Evolutionary conservation across 2,113 vertebrate genomes (phyloP), one percentile per base, ranked within the genome.

Genomic region (Rattus norvegicus): DNA sequence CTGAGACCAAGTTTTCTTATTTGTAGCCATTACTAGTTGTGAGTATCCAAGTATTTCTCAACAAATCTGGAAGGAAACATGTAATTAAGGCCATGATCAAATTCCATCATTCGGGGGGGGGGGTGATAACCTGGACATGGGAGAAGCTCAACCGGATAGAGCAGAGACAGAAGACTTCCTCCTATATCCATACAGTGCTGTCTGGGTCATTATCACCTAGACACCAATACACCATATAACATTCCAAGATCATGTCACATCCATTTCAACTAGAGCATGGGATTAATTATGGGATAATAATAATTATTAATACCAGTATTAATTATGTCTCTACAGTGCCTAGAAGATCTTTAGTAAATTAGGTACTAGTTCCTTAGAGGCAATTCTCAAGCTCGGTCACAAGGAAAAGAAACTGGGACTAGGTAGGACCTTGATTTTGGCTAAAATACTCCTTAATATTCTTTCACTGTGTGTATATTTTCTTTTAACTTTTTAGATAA

Each of bases 381-480:
- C 59, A 43, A 63, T 80, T 6, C 6, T n/a, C 33, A 95, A 54
- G 9, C 59, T 39, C 36, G 59, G 39, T n/a, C 54, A 88, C 33
- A 33, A 72, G 65, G 16, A 30, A 61, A 26, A 54, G n/a, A 84
- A 63, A 43, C 22, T 43, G 13, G 81, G 39, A 91, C 65, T 80
- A 11, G 33, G 85, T 33, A 30, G 24, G 54, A 30, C 47, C 20
- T 95, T 88, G 16, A 84, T 28, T 84, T 43, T 28, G 13, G 24
- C 59, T 84, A 84, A 88, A 77, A 91, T 88, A 80, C 76, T 52
- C 47, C 72, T 73, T 84, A n/a, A 20, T 94, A 69, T 56, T 72
- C 16, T 5, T 24, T 75, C n/a, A 43, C n/a, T 16, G 84, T 65
- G 19, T 76, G 7, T 56, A 49, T 56, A 28, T 84, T 72, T 73